Evolutionary conservation across 2,113 vertebrate genomes (phyloP).

Genomic region (cattle (Bos taurus)): ARS-UCD2.0 NC_037342.1:29989001-29989500

Average conservation of each 20-base stretch:
- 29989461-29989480: not conserved
- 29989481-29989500: not conserved
- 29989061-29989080: not conserved
- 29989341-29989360: not conserved
- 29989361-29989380: not conserved
- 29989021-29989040: not conserved
- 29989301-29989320: constrained; percentile 63
- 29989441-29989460: not conserved
- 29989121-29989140: not conserved
- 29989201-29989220: not conserved
- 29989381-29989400: not conserved
- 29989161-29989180: not conserved
- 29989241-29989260: not conserved
- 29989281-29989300: constrained; percentile 45
- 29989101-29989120: not conserved
- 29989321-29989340: constrained; percentile 14
- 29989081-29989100: not conserved
- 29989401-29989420: not conserved
- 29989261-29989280: constrained; percentile 57
- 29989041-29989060: not conserved
- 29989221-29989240: not conserved
- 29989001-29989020: not conserved
- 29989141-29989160: not conserved
- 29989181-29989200: not conserved
- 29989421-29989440: not conserved